Conservation (phyloP, 2,888 invertebrate species). For the Drosophila monieri region DNA sequence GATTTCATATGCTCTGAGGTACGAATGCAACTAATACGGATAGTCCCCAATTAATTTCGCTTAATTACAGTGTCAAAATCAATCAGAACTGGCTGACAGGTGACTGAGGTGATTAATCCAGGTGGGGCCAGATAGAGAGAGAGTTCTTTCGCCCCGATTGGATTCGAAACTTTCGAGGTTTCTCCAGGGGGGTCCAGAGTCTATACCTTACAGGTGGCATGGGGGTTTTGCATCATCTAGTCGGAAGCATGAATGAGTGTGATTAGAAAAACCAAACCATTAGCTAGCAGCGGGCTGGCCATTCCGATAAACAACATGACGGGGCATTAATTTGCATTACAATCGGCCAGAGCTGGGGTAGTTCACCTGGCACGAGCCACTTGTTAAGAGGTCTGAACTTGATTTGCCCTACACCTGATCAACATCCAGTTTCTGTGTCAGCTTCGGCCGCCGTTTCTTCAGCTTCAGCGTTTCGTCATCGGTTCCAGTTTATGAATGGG, state of each 20-base stretch:
- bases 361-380: slow-evolving; percentile 75
- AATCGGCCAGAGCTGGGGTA: slow-evolving; percentile 64
- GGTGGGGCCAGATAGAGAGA: neutral
- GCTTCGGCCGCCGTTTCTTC: slow-evolving; percentile 9
- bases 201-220: slow-evolving; percentile 29
- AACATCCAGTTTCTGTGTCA: slow-evolving; percentile 17
- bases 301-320: slow-evolving; percentile 46
- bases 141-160: slow-evolving; percentile 12
- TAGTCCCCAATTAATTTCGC: slow-evolving; percentile 39
- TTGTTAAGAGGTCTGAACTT: slow-evolving; percentile 59
- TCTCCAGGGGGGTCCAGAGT: neutral
- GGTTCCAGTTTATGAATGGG: slow-evolving; percentile 39
- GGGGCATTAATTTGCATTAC: slow-evolving; percentile 67
- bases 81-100: slow-evolving; percentile 34
- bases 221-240: slow-evolving; percentile 22
- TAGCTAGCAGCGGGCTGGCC: slow-evolving; percentile 10
- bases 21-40: slow-evolving; percentile 20
- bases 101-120: slow-evolving; percentile 28
- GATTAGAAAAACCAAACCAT: slow-evolving; percentile 31
- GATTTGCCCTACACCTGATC: slow-evolving; percentile 63
- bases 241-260: slow-evolving; percentile 53
- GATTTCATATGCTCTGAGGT: slow-evolving; percentile 53
- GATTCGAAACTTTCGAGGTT: neutral
- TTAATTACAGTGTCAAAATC: slow-evolving; percentile 39
- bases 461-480: slow-evolving; percentile 5